Base-by-base conservation (phyloP, 2,888 invertebrate species). In the Sinodicranocentrus sp. region DNA sequence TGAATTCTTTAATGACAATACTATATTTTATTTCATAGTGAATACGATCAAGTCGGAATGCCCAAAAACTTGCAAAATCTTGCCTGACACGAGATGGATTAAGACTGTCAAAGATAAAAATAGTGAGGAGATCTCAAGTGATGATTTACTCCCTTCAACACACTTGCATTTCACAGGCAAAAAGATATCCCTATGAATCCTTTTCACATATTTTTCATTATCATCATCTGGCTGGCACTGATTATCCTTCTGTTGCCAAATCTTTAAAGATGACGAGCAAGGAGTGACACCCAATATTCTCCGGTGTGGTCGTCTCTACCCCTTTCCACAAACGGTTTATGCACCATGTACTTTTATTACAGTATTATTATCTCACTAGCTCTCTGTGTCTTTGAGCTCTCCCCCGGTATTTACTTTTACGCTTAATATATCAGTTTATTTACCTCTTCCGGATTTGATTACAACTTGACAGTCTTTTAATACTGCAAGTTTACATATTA, bases 341-440 rank as follows among this genome's bases (percentile, higher is more conserved):
- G 73, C 73, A 73, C 73, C 73, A 73, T 73, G 73, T 73, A 73
- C 25, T 73, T 73, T 73, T 61, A 73, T 63, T 73, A 33, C 73
- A 61, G 25, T 57, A 57, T 57, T 57, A 23, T 33, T 63, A 39
- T 39, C 17, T 59, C 44, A 21, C 43, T 43, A 19, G 6, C 13
- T 39, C 23, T 23, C 17, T 48, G 48, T n/a, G 48, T 10, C 3
- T 3, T 3, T 48, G 59, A 6, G 59, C 59, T 52, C 33, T 33
- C 33, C 19, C 6, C 17, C 25, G 59, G 23, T 59, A 48, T 48
- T 57, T 54, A 3, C 17, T 71, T 52, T 71, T 33, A 71, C 71
- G 71, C 54, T 10, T 19, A 70, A 71, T 8, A 71, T 44, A n/a
- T 61, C 25, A 73, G 59, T 61, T 59, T 73, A 61, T 73, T 73